phyloP scores from a whole-genome alignment of 2,888 invertebrate genomes.

The Xanthorhoe spadicearia region DNA sequence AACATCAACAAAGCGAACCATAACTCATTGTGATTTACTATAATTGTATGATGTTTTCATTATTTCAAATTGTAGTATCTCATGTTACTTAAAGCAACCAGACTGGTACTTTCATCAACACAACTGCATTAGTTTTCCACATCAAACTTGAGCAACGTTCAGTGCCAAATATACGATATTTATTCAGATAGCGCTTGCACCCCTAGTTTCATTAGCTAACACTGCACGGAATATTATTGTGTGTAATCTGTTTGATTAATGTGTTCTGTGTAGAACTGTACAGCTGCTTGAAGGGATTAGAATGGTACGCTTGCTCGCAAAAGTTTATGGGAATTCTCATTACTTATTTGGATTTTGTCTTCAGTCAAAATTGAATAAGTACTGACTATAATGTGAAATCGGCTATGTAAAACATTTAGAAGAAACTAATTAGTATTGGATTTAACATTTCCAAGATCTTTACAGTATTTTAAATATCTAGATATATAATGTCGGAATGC shows the following conservation, averaged over 20 bases:
- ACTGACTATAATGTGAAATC: too few species aligned
- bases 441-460: too few species aligned
- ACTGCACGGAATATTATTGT: conserved; percentile 31
- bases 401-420: too few species aligned
- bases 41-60: too few species aligned
- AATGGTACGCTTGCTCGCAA: conserved; percentile 19
- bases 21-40: too few species aligned
- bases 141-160: conserved; percentile 7
- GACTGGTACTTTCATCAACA: not conserved
- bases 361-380: too few species aligned
- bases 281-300: conserved; percentile 34
- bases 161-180: conserved; percentile 24
- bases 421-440: too few species aligned
- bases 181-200: conserved; percentile 24
- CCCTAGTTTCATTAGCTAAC: conserved; percentile 34
- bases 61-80: too few species aligned
- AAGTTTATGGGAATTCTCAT: not conserved
- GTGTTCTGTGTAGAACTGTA: conserved; percentile 27
- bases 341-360: not conserved
- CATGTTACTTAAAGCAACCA: not conserved
- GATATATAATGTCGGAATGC: too few species aligned
- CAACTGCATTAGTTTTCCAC: conserved; percentile 2
- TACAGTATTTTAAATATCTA: too few species aligned
- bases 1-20: too few species aligned
- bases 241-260: conserved; percentile 39